These are phyloP conservation scores for Xylocampa areola DNA, from an alignment of 2,888 invertebrate genomes.

Conservation along the genomic window DNA sequence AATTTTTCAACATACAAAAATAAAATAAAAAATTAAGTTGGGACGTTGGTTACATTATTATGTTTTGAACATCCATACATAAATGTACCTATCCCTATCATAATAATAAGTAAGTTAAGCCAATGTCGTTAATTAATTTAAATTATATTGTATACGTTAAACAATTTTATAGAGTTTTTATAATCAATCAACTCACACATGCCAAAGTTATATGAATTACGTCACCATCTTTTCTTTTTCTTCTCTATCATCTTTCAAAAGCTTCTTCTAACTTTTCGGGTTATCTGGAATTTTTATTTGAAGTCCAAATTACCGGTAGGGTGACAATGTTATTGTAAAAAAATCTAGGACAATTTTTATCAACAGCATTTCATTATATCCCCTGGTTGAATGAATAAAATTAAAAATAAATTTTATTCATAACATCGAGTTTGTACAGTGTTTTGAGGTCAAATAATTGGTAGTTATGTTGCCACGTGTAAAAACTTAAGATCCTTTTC, in stretches of 20 bases:
- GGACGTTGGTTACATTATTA: too few species aligned
- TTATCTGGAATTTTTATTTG: slow-evolving; percentile 31
- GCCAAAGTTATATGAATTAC: slow-evolving; percentile 45
- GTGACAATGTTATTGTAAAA: slow-evolving; percentile 7
- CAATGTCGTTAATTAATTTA: too few species aligned
- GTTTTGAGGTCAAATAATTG: slow-evolving; percentile 69
- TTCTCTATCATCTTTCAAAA: slow-evolving; percentile 38
- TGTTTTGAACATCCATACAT: too few species aligned
- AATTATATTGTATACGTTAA: too few species aligned
- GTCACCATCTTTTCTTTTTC: slow-evolving; percentile 40
- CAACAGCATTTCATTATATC: slow-evolving; percentile 82
- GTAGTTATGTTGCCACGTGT: slow-evolving; percentile 82
- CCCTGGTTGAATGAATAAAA: slow-evolving; percentile 70
- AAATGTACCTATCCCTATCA: too few species aligned
- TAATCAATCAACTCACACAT: background rate
- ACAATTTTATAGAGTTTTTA: too few species aligned
- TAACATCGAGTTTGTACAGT: slow-evolving; percentile 88
- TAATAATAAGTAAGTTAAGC: too few species aligned
- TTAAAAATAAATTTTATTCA: slow-evolving; percentile 57
- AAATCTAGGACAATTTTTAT: slow-evolving; percentile 47
- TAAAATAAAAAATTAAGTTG: too few species aligned
- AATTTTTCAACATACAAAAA: too few species aligned
- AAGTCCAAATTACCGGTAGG: slow-evolving; percentile 52
- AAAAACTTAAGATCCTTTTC: slow-evolving; percentile 57
- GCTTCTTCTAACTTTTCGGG: slow-evolving; percentile 52